Base-by-base conservation (phyloP, 2,888 invertebrate genomes). In the Subacronicta megacephala region DNA sequence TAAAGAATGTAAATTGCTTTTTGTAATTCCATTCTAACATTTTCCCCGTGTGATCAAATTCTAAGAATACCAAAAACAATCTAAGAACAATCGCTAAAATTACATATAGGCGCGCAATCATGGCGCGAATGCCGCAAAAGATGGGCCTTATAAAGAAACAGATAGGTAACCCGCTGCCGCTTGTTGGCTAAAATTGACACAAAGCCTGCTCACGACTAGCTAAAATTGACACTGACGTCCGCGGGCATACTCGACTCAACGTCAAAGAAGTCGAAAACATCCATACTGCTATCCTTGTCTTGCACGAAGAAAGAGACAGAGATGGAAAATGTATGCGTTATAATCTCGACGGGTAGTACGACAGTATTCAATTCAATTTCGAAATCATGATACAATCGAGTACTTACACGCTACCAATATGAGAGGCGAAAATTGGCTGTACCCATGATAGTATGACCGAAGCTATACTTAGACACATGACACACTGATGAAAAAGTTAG, bases 321-420 rank as follows among this genome's bases (percentile, higher is more conserved):
- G 80, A 78, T 43, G 46, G 40, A 61, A 60, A 67, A 61, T 36
- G 55, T 55, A 62, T 62, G 65, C 60, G 63, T 61, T 37, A 36
- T 58, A 62, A 61, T 64, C 55, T 57, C 53, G 57, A 50, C 38
- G 57, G 45, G 78, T 73, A 75, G 77, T 76, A 81, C 79, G 85
- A 85, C 85, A 85, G 84, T 84, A 84, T 88, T 85, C 87, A 87
- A 90, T 88, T 91, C 90, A 91, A 91, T 92, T 90, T 90, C 79
- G 81, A 90, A 90, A 88, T 85, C 87, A 83, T 83, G 88, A 85
- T 84, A 89, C 86, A 86, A 87, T 88, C 87, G 80, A 79, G 84
- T 83, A 85, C 88, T 88, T 89, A 88, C 78, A 83, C 82, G 90
- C 90, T 91, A 91, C 92, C 90, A 90, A 92, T 90, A 89, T 89